phyloP scores from a whole-genome alignment of 2,888 invertebrate genomes.

The Philaethria dido region DNA sequence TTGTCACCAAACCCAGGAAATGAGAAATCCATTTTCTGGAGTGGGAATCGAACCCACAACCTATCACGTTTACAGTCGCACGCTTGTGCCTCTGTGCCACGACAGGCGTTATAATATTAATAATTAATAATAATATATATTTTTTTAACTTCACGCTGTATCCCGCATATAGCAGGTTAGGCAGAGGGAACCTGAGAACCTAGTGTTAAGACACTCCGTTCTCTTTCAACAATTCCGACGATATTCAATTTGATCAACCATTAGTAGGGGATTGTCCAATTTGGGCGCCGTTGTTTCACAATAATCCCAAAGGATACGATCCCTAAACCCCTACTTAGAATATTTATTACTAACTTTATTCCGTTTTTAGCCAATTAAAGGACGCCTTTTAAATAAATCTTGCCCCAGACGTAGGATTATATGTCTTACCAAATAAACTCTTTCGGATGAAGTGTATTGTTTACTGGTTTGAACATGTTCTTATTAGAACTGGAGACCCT shows the following conservation, averaged over 20 bases:
- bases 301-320: constrained; percentile 40
- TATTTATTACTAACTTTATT: constrained; percentile 39
- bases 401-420: constrained; percentile 28
- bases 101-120: no score
- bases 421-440: constrained; percentile 25
- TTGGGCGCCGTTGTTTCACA: constrained; percentile 32
- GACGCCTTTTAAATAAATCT: constrained; percentile 38
- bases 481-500: no score
- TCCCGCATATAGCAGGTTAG: no score
- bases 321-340: constrained; percentile 39
- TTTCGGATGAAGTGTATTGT: not conserved
- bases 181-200: no score
- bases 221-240: not conserved
- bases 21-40: no score
- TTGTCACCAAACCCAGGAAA: no score
- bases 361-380: constrained; percentile 39
- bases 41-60: no score
- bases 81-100: no score
- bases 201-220: no score
- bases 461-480: not conserved
- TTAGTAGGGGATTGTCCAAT: constrained; percentile 30
- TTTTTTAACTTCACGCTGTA: no score
- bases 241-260: constrained; percentile 4
- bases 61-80: no score
- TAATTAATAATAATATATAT: no score